Evolutionary conservation across 2,888 invertebrate genomes (phyloP), one percentile per base, ranked within the genome.

Genomic region (Unio delphinus): DNA sequence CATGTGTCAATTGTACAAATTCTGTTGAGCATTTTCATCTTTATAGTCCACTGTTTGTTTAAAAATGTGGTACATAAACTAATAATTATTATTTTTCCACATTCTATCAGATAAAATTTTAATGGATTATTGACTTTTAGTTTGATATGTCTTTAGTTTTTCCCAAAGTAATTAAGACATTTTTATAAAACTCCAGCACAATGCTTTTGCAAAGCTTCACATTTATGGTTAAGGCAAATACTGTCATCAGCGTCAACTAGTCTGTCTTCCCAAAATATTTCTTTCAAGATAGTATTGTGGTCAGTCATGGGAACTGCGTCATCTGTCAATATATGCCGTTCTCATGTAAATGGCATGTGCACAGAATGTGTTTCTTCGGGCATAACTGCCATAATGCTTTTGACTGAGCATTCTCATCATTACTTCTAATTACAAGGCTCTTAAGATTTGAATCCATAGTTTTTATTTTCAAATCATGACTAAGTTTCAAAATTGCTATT

Each of bases 51-150:
- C 45, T 1, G 71, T 60, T 58, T 74, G 71, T 65, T 74, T 74
- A 3, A 73, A 45, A 5, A 74, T 68, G 26, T 74, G 76, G 26
- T 77, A 74, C 2, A 74, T 45, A 1, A 71, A 73, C 28, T 72
- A 66, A 56, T 68, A 61, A 26, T 72, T 72, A 45, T 76, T 76
- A 55, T 76, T 74, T n/a, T 73, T 76, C 72, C 76, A 76, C 4
- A 59, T 15, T 61, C 54, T 56, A 65, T 55, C 34, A 45, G 6
- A 11, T 23, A 54, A 1, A 23, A 15, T 20, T 55, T 15, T n/a
- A 60, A 23, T 55, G 72, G 63, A 17, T 64, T 61, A 18, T 28
- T 59, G 5, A 61, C 60, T 56, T 72, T 68, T 18, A 45, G 18
- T 56, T 61, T 18, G 70, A 30, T 4, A 60, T 7, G 3, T 60